Evolutionary conservation across 1,140 invertebrate species (phyloP), one percentile per base, ranked within the genome.

Genomic region (Sitobion miscanthi): DNA sequence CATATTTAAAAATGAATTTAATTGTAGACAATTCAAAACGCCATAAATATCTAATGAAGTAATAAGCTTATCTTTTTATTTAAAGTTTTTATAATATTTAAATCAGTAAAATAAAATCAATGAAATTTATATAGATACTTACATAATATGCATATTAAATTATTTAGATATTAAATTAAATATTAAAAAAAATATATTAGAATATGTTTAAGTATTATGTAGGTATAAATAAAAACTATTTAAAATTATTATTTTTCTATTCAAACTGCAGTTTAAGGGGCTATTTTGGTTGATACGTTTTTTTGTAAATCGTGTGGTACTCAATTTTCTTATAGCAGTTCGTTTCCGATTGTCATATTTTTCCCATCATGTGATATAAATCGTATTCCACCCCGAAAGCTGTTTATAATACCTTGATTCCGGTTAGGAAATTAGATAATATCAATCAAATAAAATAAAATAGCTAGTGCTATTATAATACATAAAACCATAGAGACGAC

Each of bases 381-480:
- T 47, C 14, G 38, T 69, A 45, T 69, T 57, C 7, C 1, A 62
- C 89, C 57, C 30, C 54, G 25, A 47, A 82, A 82, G 45, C 20
- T 17, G 69, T 92, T 83, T 83, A 92, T 82, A 92, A 92, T 91
- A 92, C 20, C 8, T 49, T 54, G 23, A 49, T 92, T 83, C n/a
- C 69, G n/a, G 45, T 83, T 25, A 52, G 69, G 45, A 92, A 92
- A 93, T 93, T 86, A 30, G 30, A 93, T 93, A 85, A 54, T 93
- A 93, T 86, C 52, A 54, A 93, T 93, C 21, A 86, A 93, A 86
- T 42, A 93, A 86, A 93, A 93, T 54, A 93, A 49, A 42, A 92
- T 45, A 38, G 7, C 30, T 14, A 87, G 25, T 38, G 25, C 38
- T 45, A 45, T 21, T 69, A 62, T 90, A 69, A 20, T 45, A 90